These are phyloP conservation scores for Limosa lapponica DNA, from an alignment of 2,797 vertebrate species.

Conservation along the genomic window DNA sequence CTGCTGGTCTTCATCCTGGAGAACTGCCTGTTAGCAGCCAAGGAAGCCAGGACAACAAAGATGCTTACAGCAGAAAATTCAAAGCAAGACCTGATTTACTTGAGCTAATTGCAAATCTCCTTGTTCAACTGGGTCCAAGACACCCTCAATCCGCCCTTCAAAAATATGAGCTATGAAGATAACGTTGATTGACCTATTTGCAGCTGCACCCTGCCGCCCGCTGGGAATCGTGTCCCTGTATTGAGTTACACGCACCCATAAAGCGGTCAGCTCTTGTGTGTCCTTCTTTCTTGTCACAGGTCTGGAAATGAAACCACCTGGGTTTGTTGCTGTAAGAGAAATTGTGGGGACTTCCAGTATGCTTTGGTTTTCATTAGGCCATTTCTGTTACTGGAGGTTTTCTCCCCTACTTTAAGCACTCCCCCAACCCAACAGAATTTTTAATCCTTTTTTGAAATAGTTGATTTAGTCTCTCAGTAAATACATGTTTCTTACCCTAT, in stretches of 20 bases:
- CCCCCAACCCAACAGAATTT: neutral
- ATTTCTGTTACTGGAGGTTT: neutral
- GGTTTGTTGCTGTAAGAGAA: neutral
- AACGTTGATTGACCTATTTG: neutral
- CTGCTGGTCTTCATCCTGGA: neutral
- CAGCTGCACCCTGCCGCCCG: neutral
- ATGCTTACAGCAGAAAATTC: neutral
- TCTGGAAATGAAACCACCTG: neutral
- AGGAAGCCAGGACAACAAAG: neutral
- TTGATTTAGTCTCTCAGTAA: neutral
- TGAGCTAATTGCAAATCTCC: neutral
- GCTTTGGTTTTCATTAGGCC: neutral
- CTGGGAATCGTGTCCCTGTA: neutral
- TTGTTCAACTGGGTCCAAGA: neutral
- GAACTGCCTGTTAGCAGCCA: fast-evolving
- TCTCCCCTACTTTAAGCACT: neutral
- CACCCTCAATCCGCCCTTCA: neutral
- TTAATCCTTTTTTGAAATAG: neutral
- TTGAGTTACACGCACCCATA: neutral
- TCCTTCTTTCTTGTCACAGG: neutral
- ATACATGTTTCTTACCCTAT: neutral
- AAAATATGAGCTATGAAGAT: neutral
- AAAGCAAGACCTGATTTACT: neutral
- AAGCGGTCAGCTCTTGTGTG: neutral
- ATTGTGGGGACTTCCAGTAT: neutral